Conservation (phyloP, 2,888 invertebrate species). For the Peribatodes rhomboidaria region DNA sequence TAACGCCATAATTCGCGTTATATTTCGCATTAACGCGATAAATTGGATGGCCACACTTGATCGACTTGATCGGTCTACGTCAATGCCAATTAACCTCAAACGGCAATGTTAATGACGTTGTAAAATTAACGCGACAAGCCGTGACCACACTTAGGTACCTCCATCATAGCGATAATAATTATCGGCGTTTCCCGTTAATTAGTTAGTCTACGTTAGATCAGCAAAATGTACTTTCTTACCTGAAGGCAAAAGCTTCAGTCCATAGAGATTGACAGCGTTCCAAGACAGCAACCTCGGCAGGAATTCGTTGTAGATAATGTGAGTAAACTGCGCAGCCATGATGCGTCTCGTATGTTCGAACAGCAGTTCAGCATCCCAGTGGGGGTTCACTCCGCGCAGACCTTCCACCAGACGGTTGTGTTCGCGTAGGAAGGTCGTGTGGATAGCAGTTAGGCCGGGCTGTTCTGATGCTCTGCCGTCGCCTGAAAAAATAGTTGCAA, state of each 20-base stretch:
- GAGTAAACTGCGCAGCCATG: conserved; percentile 92
- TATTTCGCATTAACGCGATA: too few species aligned
- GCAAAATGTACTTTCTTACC: conserved; percentile 63
- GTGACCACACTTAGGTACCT: too few species aligned
- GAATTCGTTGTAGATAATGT: conserved; percentile 95
- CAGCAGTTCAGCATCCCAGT: conserved; percentile 95
- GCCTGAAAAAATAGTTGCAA: conserved; percentile 73
- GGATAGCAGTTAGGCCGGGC: conserved; percentile 94
- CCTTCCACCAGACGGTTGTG: conserved; percentile 95
- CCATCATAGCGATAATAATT: too few species aligned
- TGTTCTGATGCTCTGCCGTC: conserved; percentile 97
- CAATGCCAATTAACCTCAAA: too few species aligned
- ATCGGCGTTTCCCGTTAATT: too few species aligned
- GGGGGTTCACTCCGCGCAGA: conserved; percentile 93
- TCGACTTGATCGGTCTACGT: too few species aligned
- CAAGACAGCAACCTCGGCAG: conserved; percentile 96
- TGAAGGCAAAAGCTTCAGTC: conserved; percentile 92
- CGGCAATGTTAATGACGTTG: too few species aligned
- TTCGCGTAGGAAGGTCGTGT: conserved; percentile 95
- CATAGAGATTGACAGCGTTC: conserved; percentile 95
- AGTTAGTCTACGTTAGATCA: too few species aligned
- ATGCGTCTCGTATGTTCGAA: conserved; percentile 93
- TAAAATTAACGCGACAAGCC: too few species aligned
- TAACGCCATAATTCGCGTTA: too few species aligned
- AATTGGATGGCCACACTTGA: too few species aligned